A percentile compares a stretch with the other conserved stretches of the same genome.
Evolutionary conservation across 2,888 invertebrate genomes (phyloP).

Genomic region (Ceramica pisi): DNA sequence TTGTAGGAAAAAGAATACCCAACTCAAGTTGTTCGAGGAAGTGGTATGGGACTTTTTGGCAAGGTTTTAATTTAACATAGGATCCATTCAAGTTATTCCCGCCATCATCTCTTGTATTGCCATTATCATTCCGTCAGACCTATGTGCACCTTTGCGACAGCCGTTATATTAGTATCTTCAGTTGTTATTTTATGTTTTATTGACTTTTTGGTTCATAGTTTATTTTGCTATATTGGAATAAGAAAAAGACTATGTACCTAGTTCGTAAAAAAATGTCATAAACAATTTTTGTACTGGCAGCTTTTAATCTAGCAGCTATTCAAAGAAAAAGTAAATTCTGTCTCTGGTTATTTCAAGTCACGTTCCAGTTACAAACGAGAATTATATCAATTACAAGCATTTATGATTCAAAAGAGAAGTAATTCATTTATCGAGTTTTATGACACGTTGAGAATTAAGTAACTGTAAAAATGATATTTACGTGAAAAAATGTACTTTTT

Average conservation of each 20-base stretch:
- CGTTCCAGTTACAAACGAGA: constrained; percentile 14
- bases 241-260: too few relatives aligned
- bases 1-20: background rate
- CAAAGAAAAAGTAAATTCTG: constrained; percentile 5
- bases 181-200: background rate
- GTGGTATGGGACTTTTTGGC: too few relatives aligned
- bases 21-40: too few relatives aligned
- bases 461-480: background rate
- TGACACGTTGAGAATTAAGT: background rate
- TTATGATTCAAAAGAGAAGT: background rate
- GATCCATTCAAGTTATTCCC: constrained; percentile 8
- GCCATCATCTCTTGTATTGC: constrained; percentile 27
- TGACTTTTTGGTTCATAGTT: too few relatives aligned
- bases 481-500: rapidly evolving
- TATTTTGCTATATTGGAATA: too few relatives aligned
- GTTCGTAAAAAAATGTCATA: background rate
- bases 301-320: too few relatives aligned
- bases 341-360: constrained; percentile 13
- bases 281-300: constrained; percentile 30
- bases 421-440: background rate
- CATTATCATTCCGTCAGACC: constrained; percentile 1
- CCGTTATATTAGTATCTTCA: background rate
- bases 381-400: background rate
- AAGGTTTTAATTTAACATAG: too few relatives aligned
- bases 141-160: background rate